These are phyloP conservation scores for Frieseomelitta varia DNA, from an alignment of 1,140 invertebrate species.

Conservation along the genomic window DNA sequence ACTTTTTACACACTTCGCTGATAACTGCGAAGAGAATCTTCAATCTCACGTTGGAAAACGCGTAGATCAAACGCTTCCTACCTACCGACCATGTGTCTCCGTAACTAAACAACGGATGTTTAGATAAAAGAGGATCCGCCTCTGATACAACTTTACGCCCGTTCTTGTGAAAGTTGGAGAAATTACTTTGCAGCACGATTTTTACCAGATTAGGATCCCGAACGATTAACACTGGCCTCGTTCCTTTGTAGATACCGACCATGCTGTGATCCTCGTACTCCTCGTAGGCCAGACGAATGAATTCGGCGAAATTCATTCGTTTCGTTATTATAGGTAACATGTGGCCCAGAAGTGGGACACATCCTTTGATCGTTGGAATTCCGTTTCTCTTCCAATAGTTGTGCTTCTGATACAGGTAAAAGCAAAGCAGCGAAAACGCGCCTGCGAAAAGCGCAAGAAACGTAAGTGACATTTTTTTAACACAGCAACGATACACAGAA, in stretches of 20 bases:
- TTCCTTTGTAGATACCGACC: constrained; percentile 67
- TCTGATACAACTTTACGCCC: constrained; percentile 14
- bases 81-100: constrained; percentile 57
- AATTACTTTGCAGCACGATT: constrained; percentile 70
- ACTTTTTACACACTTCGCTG: constrained; percentile 39
- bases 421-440: not conserved
- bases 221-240: constrained; percentile 63
- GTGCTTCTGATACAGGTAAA: constrained; percentile 68
- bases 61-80: constrained; percentile 43
- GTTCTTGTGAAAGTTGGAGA: constrained; percentile 67
- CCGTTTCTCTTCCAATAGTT: constrained; percentile 79
- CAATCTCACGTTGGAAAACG: constrained; percentile 59
- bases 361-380: constrained; percentile 72
- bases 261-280: constrained; percentile 50
- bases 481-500: no score
- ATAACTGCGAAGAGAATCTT: constrained; percentile 44
- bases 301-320: constrained; percentile 26
- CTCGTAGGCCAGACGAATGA: constrained; percentile 55
- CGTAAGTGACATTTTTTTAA: not conserved
- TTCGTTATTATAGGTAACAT: constrained; percentile 41
- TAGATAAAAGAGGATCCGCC: constrained; percentile 61
- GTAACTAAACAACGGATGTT: constrained; percentile 70
- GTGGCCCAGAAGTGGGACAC: constrained; percentile 68
- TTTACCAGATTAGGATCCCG: constrained; percentile 72
- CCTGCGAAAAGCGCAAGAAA: not conserved